Percentiles rank a stretch among this genome's conserved stretches.
These are phyloP conservation scores for Ctenopoma kingsleyae DNA, from an alignment of 2,797 vertebrate species.

Conservation along the genomic window DNA sequence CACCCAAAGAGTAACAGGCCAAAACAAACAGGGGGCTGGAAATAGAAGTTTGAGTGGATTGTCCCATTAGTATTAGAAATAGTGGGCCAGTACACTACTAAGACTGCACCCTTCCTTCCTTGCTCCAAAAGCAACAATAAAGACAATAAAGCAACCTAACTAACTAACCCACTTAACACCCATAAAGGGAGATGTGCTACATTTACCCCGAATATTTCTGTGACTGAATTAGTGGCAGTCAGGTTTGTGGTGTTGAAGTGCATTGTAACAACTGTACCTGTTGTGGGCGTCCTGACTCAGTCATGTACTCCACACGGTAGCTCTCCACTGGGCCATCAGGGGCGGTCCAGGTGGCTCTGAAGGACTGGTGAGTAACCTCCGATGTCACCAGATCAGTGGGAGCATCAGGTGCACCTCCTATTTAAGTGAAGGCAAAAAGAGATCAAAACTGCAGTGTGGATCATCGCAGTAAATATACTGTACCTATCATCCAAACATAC, in stretches of 20 bases:
- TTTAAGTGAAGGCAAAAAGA: conserved; percentile 20
- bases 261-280: conserved; percentile 84
- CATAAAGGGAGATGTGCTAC: not conserved
- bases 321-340: conserved; percentile 91
- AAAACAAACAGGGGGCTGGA: conserved; percentile 64
- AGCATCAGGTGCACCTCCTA: conserved; percentile 84
- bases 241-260: not conserved
- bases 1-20: conserved; percentile 44
- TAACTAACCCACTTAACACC: conserved; percentile 9
- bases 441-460: conserved; percentile 7
- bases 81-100: conserved; percentile 19
- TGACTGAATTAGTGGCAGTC: conserved; percentile 3
- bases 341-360: conserved; percentile 91
- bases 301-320: conserved; percentile 93
- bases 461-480: not conserved
- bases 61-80: conserved; percentile 52
- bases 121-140: too few species aligned
- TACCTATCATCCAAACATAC: not conserved
- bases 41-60: conserved; percentile 35
- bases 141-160: too few species aligned
- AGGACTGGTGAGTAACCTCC: conserved; percentile 92
- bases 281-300: conserved; percentile 85
- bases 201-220: not conserved
- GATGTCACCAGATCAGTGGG: conserved; percentile 93
- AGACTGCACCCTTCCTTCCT: conserved; percentile 1